Percentiles rank a stretch among this genome's conserved stretches.
phyloP scores from a whole-genome alignment of 2,113 vertebrate species.

The Carassius carassius region DNA sequence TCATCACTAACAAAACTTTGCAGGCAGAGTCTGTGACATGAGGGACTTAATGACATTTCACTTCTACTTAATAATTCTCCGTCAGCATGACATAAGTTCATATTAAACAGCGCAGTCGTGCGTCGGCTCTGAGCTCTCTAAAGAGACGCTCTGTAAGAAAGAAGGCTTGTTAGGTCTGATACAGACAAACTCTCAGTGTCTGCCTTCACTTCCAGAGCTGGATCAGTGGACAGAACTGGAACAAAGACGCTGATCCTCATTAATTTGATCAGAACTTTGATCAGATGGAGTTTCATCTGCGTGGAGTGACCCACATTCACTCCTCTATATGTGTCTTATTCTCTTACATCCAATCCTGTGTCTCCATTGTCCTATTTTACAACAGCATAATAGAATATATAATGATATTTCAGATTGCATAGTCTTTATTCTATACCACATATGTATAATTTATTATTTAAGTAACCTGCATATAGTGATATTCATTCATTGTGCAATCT shows the following conservation, averaged over 20 bases:
- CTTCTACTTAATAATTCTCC: not conserved
- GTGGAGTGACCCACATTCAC: constrained; percentile 19
- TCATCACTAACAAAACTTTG: not conserved
- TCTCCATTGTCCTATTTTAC: not conserved
- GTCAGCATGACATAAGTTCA: constrained; percentile 1
- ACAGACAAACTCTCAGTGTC: constrained; percentile 48
- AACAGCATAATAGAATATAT: not conserved
- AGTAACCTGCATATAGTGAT: not conserved
- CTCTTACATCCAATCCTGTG: not conserved
- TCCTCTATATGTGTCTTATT: not conserved
- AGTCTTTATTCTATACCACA: not conserved
- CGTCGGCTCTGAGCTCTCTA: not conserved
- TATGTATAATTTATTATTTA: not conserved
- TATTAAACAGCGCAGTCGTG: not conserved
- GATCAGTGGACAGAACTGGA: constrained; percentile 61
- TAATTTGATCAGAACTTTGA: constrained; percentile 57
- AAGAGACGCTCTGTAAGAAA: constrained; percentile 13
- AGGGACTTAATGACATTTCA: not conserved
- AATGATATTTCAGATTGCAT: not conserved
- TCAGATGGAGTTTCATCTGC: constrained; percentile 21
- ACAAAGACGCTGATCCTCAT: constrained; percentile 59
- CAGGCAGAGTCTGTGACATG: not conserved
- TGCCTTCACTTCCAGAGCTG: constrained; percentile 49
- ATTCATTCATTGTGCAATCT: not conserved
- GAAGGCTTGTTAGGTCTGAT: constrained; percentile 36